Percentiles rank a stretch among this genome's conserved stretches.
These are phyloP conservation scores for Cydia pomonella DNA, from an alignment of 1,140 invertebrate genomes.

Conservation along the genomic window DNA sequence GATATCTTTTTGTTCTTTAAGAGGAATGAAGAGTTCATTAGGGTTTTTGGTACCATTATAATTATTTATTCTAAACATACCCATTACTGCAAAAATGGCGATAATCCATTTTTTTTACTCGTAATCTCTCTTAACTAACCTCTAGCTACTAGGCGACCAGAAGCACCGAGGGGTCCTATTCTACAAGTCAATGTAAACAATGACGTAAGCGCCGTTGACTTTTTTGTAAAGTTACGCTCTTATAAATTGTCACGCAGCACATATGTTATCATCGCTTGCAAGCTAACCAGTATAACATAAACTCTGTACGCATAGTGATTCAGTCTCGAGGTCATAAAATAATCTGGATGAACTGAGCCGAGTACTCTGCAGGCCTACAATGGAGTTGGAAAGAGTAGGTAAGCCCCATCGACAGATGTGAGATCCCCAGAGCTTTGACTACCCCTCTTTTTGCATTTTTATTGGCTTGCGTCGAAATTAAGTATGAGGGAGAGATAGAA, in stretches of 20 bases:
- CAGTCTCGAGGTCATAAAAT: constrained; percentile 29
- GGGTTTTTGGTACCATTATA: no score
- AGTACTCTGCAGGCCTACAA: background rate
- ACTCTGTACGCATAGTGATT: background rate
- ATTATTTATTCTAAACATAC: no score
- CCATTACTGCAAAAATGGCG: background rate
- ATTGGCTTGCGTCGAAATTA: background rate
- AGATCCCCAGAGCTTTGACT: constrained; percentile 46
- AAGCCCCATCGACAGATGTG: constrained; percentile 59
- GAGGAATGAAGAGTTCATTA: no score
- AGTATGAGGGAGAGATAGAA: background rate
- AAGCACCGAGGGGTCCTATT: constrained; percentile 44
- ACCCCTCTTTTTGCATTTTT: constrained; percentile 23
- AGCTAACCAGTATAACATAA: background rate
- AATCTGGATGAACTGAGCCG: background rate
- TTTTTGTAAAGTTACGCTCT: background rate
- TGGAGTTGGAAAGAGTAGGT: background rate
- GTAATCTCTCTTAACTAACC: constrained; percentile 19
- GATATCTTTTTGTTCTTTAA: no score
- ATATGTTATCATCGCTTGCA: background rate
- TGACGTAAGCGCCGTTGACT: background rate
- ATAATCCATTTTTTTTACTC: background rate
- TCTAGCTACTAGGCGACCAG: constrained; percentile 40
- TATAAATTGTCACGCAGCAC: background rate
- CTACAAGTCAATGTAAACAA: background rate